Conservation (phyloP, 2,113 vertebrate species). For the Camelus dromedarius region DNA sequence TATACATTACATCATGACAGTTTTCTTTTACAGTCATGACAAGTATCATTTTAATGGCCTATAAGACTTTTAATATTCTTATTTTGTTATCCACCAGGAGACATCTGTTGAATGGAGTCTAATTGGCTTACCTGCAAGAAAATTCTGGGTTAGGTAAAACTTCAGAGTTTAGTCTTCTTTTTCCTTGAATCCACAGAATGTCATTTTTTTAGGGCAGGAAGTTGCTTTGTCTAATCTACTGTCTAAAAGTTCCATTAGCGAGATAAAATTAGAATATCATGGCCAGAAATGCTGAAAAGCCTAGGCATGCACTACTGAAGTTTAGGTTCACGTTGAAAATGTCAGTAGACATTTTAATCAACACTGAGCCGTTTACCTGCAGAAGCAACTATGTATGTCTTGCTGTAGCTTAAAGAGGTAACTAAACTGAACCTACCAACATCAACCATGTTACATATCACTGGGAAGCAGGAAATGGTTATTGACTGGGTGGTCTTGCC, state of each 20-base stretch:
- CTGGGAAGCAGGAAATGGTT: neutral
- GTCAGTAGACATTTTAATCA: neutral
- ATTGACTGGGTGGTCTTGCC: neutral
- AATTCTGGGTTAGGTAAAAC: neutral
- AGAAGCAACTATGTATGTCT: neutral
- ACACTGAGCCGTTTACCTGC: neutral
- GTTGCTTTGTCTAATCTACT: neutral
- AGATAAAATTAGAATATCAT: neutral
- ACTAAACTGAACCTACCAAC: neutral
- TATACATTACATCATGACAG: neutral
- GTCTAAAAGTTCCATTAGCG: neutral
- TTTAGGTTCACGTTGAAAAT: neutral
- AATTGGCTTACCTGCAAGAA: neutral
- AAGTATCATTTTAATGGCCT: neutral
- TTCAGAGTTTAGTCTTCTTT: neutral
- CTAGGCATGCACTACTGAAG: neutral
- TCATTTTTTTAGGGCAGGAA: neutral
- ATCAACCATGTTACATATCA: neutral
- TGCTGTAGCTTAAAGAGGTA: neutral
- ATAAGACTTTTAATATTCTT: neutral
- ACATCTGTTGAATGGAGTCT: neutral
- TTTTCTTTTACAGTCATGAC: neutral
- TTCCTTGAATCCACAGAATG: neutral
- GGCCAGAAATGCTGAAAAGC: neutral
- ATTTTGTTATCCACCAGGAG: neutral